Conservation (phyloP, 2,797 vertebrate species). For the Phoebastria nigripes region DNA sequence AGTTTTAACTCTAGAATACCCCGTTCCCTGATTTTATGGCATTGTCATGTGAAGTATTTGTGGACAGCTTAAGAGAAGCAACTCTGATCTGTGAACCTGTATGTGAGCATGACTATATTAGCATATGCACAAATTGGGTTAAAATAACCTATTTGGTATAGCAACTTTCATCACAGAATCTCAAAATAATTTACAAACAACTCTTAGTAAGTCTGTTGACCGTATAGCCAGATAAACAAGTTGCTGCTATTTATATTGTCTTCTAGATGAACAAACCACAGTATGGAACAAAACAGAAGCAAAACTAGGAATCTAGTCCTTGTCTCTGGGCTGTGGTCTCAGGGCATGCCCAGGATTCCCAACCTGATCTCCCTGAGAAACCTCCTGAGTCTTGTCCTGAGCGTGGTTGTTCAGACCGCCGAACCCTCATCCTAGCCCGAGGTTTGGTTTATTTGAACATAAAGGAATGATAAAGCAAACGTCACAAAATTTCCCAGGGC, state of each 20-base stretch:
- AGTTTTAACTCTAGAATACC: neutral
- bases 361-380: neutral
- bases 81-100: neutral
- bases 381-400: neutral
- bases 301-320: neutral
- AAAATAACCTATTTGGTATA: neutral
- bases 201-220: neutral
- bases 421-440: neutral
- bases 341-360: neutral
- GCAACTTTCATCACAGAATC: neutral
- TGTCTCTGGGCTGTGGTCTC: neutral
- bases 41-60: neutral
- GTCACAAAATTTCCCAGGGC: neutral
- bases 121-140: neutral
- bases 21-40: slow-evolving; percentile 3
- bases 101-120: neutral
- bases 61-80: neutral
- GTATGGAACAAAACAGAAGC: neutral
- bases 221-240: neutral
- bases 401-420: neutral
- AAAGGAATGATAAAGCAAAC: neutral
- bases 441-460: neutral
- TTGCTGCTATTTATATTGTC: neutral
- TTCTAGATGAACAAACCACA: neutral
- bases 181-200: neutral